A percentile compares a stretch with the other conserved stretches of the same genome.
Evolutionary conservation across 2,888 invertebrate genomes (phyloP).

Genomic region (Rhabditoides inermis): DNA sequence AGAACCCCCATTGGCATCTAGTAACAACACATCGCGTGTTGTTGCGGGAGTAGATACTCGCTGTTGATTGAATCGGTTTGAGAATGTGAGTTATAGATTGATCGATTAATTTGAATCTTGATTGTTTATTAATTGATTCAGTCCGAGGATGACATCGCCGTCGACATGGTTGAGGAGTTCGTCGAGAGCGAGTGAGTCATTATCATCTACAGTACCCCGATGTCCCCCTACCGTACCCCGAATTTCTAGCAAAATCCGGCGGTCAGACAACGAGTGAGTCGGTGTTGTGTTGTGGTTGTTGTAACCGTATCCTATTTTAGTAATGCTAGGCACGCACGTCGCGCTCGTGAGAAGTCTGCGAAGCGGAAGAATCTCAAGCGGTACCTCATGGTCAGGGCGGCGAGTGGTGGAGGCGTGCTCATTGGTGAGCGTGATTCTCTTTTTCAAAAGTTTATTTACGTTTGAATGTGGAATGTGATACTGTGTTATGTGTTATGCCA

Average conservation of each 20-base stretch:
- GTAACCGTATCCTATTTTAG: too few species aligned
- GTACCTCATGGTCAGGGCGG: conserved; percentile 63
- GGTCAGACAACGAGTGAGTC: background rate
- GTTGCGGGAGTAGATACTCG: conserved; percentile 59
- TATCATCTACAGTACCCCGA: background rate
- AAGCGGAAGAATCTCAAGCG: conserved; percentile 61
- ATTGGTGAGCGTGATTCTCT: conserved; percentile 53
- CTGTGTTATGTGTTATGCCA: too few species aligned
- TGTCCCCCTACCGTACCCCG: background rate
- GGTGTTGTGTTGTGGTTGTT: background rate
- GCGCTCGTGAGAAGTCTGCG: conserved; percentile 56
- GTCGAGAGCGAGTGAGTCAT: conserved; percentile 45
- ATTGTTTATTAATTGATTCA: conserved; percentile 5
- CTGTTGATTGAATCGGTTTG: conserved; percentile 59
- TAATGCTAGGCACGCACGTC: conserved; percentile 59
- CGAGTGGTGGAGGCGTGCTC: conserved; percentile 63
- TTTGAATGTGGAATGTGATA: too few species aligned
- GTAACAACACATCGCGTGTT: conserved; percentile 63
- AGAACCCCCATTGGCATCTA: too few species aligned
- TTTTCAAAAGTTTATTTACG: too few species aligned
- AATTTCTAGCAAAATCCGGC: background rate
- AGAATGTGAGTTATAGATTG: conserved; percentile 54
- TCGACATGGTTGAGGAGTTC: conserved; percentile 51
- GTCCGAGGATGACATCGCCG: conserved; percentile 59
- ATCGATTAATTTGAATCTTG: background rate